Percentiles rank a stretch among this genome's conserved stretches.
Evolutionary conservation across 1,140 invertebrate species (phyloP).

Genomic region (Ctenoplectra terminalis): DNA sequence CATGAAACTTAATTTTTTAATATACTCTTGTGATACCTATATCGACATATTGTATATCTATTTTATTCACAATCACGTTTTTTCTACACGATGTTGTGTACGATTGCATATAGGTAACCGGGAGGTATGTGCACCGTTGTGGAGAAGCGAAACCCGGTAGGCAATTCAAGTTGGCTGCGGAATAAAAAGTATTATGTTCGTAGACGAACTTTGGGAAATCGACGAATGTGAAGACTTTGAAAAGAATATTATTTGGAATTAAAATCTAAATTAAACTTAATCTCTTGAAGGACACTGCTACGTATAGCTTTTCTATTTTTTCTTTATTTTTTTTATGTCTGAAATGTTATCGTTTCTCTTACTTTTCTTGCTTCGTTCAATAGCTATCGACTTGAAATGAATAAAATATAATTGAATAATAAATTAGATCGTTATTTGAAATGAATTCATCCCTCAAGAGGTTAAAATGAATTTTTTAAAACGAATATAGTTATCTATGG

Average conservation of each 20-base stretch:
- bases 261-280: not conserved
- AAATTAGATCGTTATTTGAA: too few species aligned
- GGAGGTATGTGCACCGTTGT: slow-evolving; percentile 45
- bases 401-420: too few species aligned
- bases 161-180: slow-evolving; percentile 5
- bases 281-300: too few species aligned
- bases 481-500: not conserved
- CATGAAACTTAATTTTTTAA: slow-evolving; percentile 74
- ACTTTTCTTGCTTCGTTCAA: too few species aligned
- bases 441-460: too few species aligned
- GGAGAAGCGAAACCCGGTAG: slow-evolving; percentile 44
- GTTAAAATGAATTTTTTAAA: too few species aligned
- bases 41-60: slow-evolving; percentile 43
- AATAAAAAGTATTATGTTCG: too few species aligned
- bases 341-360: too few species aligned
- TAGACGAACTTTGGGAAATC: not conserved
- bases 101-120: slow-evolving; percentile 56
- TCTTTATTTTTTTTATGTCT: too few species aligned
- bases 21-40: slow-evolving; percentile 57
- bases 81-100: slow-evolving; percentile 41
- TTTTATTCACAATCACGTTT: slow-evolving; percentile 46
- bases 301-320: too few species aligned
- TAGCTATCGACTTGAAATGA: too few species aligned
- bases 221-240: not conserved
- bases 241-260: not conserved